These are phyloP conservation scores for Oncorhynchus kisutch DNA, from an alignment of 2,113 vertebrate genomes.

Conservation along the genomic window DNA sequence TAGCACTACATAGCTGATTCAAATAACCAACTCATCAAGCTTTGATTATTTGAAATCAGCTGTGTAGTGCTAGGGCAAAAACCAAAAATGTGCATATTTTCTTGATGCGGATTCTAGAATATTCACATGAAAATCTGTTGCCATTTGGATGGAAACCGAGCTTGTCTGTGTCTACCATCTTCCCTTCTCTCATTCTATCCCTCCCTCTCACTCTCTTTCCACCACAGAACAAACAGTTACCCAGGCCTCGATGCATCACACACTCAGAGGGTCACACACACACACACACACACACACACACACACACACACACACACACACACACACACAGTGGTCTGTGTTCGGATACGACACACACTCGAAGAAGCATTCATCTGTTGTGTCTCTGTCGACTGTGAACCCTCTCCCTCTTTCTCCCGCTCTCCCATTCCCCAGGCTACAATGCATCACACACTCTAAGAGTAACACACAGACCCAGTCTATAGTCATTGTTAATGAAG, in stretches of 20 bases:
- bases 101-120: no score
- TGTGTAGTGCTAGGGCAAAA: no score
- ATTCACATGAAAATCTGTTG: no score
- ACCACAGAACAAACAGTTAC: not conserved
- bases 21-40: no score
- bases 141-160: no score
- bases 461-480: not conserved
- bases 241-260: not conserved
- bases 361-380: no score
- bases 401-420: not conserved
- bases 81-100: no score
- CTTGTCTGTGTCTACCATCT: not conserved
- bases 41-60: no score
- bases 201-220: not conserved
- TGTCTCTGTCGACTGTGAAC: no score
- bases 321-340: no score
- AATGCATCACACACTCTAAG: constrained; percentile 11
- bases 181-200: constrained; percentile 9
- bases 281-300: constrained; percentile 20
- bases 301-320: constrained; percentile 24
- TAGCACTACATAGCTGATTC: no score
- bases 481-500: not conserved
- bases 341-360: not conserved
- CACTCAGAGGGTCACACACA: constrained; percentile 4
- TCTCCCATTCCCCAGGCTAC: not conserved